Conservation (phyloP, 1,140 invertebrate genomes). For the Diachasmimorpha longicaudata region DNA sequence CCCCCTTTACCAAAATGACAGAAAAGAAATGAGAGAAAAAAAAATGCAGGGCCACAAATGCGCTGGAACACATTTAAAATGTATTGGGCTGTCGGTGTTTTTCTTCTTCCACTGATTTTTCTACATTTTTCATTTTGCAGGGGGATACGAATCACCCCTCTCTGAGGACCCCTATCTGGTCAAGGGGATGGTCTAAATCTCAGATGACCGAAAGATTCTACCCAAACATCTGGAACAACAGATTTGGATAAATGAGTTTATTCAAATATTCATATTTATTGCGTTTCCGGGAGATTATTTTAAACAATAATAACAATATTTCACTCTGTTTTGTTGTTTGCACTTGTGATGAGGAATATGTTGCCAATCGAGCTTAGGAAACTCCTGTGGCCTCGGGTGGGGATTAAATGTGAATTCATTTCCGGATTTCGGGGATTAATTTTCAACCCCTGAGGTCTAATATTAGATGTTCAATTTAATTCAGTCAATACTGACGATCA, state of each 20-base stretch:
- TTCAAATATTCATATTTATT: conserved; percentile 1
- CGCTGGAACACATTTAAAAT: conserved; percentile 64
- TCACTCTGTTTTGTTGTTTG: not conserved
- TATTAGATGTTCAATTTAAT: too few relatives aligned
- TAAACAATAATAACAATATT: too few relatives aligned
- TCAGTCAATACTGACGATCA: too few relatives aligned
- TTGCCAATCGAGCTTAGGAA: conserved; percentile 13
- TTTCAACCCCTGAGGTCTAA: not conserved
- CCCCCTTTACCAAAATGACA: conserved; percentile 11
- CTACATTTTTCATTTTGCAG: conserved; percentile 29
- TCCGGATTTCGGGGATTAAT: conserved; percentile 15
- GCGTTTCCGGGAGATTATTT: too few relatives aligned
- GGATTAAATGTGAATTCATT: conserved; percentile 26
- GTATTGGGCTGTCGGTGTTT: conserved; percentile 59
- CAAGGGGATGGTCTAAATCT: not conserved
- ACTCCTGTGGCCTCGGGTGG: conserved; percentile 22
- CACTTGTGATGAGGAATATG: not conserved
- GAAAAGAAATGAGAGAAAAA: not conserved
- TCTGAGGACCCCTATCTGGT: conserved; percentile 6
- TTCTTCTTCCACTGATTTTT: conserved; percentile 44
- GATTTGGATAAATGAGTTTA: not conserved
- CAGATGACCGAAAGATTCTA: not conserved
- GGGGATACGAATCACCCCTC: conserved; percentile 20
- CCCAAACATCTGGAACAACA: conserved; percentile 1
- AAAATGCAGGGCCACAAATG: conserved; percentile 47